Base-by-base conservation (phyloP, 2,797 vertebrate genomes). In the Tangara arthus region DNA sequence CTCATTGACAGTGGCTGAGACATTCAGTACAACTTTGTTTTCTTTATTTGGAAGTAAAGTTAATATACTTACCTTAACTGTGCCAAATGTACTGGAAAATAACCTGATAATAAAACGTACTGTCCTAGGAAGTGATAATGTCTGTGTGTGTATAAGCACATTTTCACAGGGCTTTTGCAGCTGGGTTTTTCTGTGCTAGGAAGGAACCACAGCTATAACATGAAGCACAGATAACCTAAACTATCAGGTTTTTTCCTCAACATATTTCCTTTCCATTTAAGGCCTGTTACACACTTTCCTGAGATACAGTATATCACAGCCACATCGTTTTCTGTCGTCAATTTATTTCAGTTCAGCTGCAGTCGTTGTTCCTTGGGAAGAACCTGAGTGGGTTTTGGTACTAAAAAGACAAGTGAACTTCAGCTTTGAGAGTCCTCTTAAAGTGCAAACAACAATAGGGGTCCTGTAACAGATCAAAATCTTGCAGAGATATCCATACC, bases 41-140 rank as follows among this genome's bases (percentile, higher is more conserved):
- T 96, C 96, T 97, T 97, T 98, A 96, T 97, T 97, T 97, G 96
- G 96, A 95, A 96, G 96, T 97, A 97, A 98, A 97, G 96, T 97
- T 97, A 97, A 97, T 97, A 97, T 87, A 95, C 96, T 97, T 98
- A 98, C 97, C 98, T 98, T 98, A 97, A 98, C 97, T 97, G 97
- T 35, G 88, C 96, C 96, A 97, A 98, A 98, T 97, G 97, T 98
- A 97, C 97, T 97, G 97, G 98, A 98, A 98, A 98, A 98, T 98
- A 97, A 97, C 96, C 95, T 93, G 80, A 95, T 97, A 97, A 98
- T 97, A 98, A 98, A 97, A 97, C 35, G 59, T 94, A 93, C 93
- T 46, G 2, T 59, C 96, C 97, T 97, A 95, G 57, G 11, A 91
- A 97, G 95, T 76, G 96, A 94, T 98, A 96, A 96, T 95, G 89